Evolutionary conservation across 1,140 invertebrate species (phyloP).

Genomic region (Macrotrachela quadricornifera): DNA sequence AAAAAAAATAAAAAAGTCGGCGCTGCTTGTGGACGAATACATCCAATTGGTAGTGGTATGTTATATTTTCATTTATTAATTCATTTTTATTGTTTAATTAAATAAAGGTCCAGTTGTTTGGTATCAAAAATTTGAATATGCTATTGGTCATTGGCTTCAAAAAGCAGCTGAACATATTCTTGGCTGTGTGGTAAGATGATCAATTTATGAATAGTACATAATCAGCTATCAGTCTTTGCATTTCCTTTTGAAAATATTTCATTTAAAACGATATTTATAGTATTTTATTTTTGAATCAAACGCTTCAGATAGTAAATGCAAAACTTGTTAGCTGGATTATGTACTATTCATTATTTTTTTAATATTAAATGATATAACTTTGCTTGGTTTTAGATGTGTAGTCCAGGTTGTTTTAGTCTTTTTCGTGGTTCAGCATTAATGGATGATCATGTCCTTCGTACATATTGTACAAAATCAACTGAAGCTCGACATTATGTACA

Average conservation of each 20-base stretch:
- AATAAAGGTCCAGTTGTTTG: conserved; percentile 25
- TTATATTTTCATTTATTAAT: too few species aligned
- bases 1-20: conserved; percentile 95
- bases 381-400: conserved; percentile 17
- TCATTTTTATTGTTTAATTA: too few species aligned
- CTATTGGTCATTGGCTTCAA: conserved; percentile 25
- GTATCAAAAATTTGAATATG: conserved; percentile 29
- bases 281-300: too few species aligned
- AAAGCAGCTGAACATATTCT: conserved; percentile 24
- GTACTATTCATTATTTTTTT: too few species aligned
- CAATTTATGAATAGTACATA: too few species aligned
- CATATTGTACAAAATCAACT: conserved; percentile 18
- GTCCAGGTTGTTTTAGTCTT: conserved; percentile 24
- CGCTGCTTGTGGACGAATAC: conserved; percentile 88
- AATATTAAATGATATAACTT: too few species aligned
- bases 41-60: conserved; percentile 77
- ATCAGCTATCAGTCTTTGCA: too few species aligned
- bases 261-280: too few species aligned
- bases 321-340: too few species aligned
- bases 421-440: conserved; percentile 24
- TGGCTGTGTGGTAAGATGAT: conserved; percentile 20
- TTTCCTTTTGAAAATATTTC: too few species aligned
- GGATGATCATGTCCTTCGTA: conserved; percentile 24
- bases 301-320: too few species aligned
- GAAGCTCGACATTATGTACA: conserved; percentile 22